Conservation (phyloP, 2,113 vertebrate species). For the Colistium nudipinnis region DNA sequence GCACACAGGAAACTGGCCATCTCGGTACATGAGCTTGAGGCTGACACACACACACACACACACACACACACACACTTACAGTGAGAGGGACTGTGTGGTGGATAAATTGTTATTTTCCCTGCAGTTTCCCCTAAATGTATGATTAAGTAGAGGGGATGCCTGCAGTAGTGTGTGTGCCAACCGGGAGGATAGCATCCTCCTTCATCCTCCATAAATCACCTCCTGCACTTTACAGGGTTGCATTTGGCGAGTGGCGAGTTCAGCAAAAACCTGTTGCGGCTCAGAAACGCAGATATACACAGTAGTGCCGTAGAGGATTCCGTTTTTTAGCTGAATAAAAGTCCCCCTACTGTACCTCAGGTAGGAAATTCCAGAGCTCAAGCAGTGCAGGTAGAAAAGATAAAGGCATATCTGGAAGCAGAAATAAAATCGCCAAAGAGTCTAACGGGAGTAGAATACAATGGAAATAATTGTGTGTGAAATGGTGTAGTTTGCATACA, state of each 20-base stretch:
- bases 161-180: conserved; percentile 11
- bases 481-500: neutral
- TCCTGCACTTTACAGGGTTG: neutral
- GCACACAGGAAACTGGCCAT: conserved; percentile 48
- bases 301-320: too few relatives aligned
- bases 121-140: conserved; percentile 29
- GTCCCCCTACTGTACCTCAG: neutral
- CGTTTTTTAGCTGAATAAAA: neutral
- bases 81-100: conserved; percentile 34
- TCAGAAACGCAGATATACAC: neutral
- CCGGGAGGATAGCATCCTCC: neutral
- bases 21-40: conserved; percentile 14
- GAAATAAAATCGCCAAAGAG: too few relatives aligned
- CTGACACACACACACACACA: neutral
- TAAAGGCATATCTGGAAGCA: neutral
- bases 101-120: conserved; percentile 46
- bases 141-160: conserved; percentile 20
- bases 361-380: neutral
- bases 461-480: neutral
- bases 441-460: neutral
- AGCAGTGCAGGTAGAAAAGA: neutral
- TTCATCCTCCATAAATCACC: conserved; percentile 8
- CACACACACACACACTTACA: conserved; percentile 9
- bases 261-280: too few relatives aligned
- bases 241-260: neutral